These are phyloP conservation scores for Calyptomena viridis DNA, from an alignment of 2,113 vertebrate species.

Conservation along the genomic window DNA sequence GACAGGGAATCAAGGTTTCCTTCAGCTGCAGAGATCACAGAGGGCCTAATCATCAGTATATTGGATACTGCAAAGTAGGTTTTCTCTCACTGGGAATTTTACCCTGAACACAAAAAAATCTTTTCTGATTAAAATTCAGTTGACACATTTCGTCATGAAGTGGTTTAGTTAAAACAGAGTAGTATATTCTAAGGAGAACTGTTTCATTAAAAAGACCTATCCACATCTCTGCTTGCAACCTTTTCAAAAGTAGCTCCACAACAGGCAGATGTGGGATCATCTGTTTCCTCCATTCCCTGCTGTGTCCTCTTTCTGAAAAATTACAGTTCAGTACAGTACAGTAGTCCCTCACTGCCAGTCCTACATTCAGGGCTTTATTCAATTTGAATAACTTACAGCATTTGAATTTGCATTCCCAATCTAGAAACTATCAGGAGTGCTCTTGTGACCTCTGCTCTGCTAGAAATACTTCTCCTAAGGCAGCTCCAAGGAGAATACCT, in stretches of 20 bases:
- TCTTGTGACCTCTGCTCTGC: not conserved
- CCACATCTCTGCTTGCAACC: not conserved
- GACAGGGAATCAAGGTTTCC: not conserved
- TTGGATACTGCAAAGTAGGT: not conserved
- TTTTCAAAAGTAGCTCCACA: conserved; percentile 14
- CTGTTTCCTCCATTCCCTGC: conserved; percentile 14
- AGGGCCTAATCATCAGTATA: not conserved
- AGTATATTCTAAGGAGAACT: not conserved
- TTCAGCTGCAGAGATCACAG: not conserved
- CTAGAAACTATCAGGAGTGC: not conserved
- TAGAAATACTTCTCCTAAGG: not conserved
- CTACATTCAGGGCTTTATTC: not conserved
- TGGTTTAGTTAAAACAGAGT: not conserved
- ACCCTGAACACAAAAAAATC: not conserved
- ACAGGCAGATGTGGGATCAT: conserved; percentile 37
- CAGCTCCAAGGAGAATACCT: not conserved
- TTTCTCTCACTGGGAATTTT: conserved; percentile 16
- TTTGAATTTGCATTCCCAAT: not conserved
- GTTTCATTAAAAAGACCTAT: not conserved
- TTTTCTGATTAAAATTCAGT: not conserved
- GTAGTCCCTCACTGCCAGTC: not conserved
- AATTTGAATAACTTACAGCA: not conserved
- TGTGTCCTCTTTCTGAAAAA: not conserved
- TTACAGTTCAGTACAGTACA: not conserved
- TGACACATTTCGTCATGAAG: not conserved